These are phyloP conservation scores for Hydropsyche betteni DNA, from an alignment of 2,888 invertebrate species.

Conservation along the genomic window DNA sequence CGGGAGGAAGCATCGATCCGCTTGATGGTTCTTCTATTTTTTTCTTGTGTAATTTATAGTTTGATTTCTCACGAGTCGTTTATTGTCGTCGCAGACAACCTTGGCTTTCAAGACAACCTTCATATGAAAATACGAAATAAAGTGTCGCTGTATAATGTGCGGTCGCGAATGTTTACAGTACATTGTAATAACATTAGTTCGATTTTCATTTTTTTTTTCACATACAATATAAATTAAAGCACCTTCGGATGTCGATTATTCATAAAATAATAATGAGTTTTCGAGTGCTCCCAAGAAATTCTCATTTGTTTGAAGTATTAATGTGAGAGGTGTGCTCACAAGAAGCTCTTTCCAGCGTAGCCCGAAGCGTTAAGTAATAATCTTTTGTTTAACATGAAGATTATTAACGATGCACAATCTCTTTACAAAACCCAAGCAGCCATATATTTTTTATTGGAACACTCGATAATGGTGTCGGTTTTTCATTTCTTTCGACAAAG, in stretches of 20 bases:
- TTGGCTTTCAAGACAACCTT: slow-evolving; percentile 16
- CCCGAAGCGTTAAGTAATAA: slow-evolving; percentile 40
- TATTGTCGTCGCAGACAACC: slow-evolving; percentile 2
- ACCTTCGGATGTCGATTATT: not conserved
- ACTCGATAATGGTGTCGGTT: not conserved
- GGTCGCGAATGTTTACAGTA: too few relatives aligned
- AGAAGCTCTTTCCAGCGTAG: slow-evolving; percentile 39
- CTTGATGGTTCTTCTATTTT: not conserved
- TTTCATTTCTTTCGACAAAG: slow-evolving; percentile 34
- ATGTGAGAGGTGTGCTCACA: slow-evolving; percentile 33
- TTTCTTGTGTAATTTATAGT: not conserved
- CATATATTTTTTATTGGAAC: too few relatives aligned
- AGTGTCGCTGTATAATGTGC: too few relatives aligned
- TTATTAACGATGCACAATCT: slow-evolving; percentile 39
- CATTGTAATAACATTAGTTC: too few relatives aligned
- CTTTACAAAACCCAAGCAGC: too few relatives aligned
- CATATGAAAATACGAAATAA: not conserved
- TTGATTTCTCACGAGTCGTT: slow-evolving; percentile 3
- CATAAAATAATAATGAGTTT: slow-evolving; percentile 5
- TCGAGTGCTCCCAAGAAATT: not conserved
- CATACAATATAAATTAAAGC: not conserved
- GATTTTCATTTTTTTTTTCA: too few relatives aligned
- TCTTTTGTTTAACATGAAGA: slow-evolving; percentile 46
- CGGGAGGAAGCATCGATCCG: not conserved
- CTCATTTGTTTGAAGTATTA: slow-evolving; percentile 23